These are phyloP conservation scores for Sternotherus odoratus DNA, from an alignment of 2,797 vertebrate genomes.

Conservation along the genomic window DNA sequence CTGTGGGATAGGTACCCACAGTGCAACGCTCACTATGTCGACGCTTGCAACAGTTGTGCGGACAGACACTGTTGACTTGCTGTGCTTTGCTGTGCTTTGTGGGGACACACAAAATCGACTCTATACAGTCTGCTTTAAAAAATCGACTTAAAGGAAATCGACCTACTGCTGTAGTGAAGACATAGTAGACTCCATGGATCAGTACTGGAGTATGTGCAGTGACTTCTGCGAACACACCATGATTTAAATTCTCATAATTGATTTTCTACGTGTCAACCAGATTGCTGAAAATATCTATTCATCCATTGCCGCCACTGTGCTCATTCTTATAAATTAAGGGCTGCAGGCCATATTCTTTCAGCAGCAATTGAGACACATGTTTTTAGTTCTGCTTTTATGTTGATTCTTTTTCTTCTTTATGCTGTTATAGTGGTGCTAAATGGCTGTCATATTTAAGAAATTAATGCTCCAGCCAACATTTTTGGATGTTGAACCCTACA, in stretches of 20 bases:
- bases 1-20: no score
- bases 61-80: no score
- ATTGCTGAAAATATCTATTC: conserved; percentile 20
- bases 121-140: no score
- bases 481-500: not conserved
- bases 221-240: not conserved
- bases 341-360: not conserved
- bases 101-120: no score
- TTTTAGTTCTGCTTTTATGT: not conserved
- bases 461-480: not conserved
- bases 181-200: not conserved
- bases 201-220: not conserved
- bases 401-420: not conserved
- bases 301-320: not conserved
- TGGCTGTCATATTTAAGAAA: conserved; percentile 1
- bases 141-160: no score
- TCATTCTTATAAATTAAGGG: not conserved
- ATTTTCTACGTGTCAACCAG: conserved; percentile 35
- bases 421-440: not conserved
- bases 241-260: conserved; percentile 20
- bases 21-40: no score
- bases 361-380: not conserved
- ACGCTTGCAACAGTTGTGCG: no score
- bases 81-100: no score
- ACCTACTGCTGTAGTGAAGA: no score